A percentile compares a stretch with the other conserved stretches of the same genome.
These are phyloP conservation scores for Venturia canescens DNA, from an alignment of 1,140 invertebrate genomes.

Conservation along the genomic window DNA sequence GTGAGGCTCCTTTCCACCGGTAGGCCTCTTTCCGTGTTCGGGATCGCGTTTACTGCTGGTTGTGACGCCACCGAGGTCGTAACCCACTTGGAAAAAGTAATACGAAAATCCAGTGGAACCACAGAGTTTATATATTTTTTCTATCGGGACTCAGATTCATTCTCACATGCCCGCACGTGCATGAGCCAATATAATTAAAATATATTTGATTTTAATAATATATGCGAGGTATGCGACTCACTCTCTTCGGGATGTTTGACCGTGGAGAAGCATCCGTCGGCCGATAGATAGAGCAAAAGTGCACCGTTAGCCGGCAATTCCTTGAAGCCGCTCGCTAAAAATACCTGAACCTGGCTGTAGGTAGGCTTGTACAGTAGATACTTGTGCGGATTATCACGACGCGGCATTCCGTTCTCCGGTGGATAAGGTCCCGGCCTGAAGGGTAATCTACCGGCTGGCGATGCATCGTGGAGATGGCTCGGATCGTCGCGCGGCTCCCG, in stretches of 20 bases:
- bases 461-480: slow-evolving; percentile 90
- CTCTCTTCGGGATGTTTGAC: slow-evolving; percentile 93
- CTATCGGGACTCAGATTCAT: no score
- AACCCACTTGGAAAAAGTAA: slow-evolving; percentile 83
- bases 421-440: slow-evolving; percentile 81
- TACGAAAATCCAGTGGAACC: slow-evolving; percentile 46
- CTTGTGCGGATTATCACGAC: slow-evolving; percentile 97
- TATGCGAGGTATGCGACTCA: slow-evolving; percentile 79
- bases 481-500: slow-evolving; percentile 92
- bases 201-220: no score
- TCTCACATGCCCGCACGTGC: no score
- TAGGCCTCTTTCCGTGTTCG: slow-evolving; percentile 81
- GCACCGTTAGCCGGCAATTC: slow-evolving; percentile 95
- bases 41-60: slow-evolving; percentile 90
- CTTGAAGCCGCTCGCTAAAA: slow-evolving; percentile 95
- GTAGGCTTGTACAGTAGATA: slow-evolving; percentile 97
- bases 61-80: slow-evolving; percentile 93
- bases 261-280: slow-evolving; percentile 93
- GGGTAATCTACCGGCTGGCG: slow-evolving; percentile 87
- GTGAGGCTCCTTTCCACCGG: slow-evolving; percentile 88
- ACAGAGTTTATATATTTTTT: slow-evolving; percentile 36
- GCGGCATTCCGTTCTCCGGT: slow-evolving; percentile 84
- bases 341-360: slow-evolving; percentile 94
- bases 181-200: no score
- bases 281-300: slow-evolving; percentile 94